These are phyloP conservation scores for Irena cyanogastra DNA, from an alignment of 2,113 vertebrate species.

Conservation along the genomic window DNA sequence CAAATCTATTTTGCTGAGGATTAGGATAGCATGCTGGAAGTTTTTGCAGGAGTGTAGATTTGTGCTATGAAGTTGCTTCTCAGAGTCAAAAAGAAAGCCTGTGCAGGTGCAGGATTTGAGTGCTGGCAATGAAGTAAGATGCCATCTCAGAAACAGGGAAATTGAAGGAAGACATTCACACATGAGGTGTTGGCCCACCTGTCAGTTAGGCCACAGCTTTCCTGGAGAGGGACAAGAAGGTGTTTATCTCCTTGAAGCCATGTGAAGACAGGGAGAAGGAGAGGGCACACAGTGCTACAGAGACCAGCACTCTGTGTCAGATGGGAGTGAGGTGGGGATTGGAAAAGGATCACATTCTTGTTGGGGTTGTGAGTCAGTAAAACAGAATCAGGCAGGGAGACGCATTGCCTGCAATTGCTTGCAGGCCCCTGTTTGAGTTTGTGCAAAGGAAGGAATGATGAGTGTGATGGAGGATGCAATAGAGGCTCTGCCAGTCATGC, in stretches of 20 bases:
- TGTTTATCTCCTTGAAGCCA: background rate
- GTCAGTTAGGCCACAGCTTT: background rate
- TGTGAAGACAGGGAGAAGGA: background rate
- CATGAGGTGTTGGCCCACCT: background rate
- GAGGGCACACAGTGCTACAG: background rate
- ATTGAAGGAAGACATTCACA: background rate
- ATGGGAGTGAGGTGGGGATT: rapidly evolving
- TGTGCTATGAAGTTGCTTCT: background rate
- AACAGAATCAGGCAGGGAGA: background rate
- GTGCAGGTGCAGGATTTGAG: background rate
- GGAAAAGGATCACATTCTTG: background rate
- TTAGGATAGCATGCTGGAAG: background rate
- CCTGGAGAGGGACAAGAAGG: background rate
- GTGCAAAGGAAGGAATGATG: background rate
- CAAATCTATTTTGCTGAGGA: background rate
- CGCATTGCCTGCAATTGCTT: background rate
- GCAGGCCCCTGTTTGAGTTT: background rate
- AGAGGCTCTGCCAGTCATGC: background rate
- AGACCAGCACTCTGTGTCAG: background rate
- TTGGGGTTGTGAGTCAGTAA: background rate
- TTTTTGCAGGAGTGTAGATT: background rate
- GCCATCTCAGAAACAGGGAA: background rate
- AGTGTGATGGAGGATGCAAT: background rate
- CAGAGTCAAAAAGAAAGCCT: rapidly evolving
- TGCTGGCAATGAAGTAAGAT: background rate